Conservation (phyloP, 2,113 vertebrate species). For the Elanus axillaris region DNA sequence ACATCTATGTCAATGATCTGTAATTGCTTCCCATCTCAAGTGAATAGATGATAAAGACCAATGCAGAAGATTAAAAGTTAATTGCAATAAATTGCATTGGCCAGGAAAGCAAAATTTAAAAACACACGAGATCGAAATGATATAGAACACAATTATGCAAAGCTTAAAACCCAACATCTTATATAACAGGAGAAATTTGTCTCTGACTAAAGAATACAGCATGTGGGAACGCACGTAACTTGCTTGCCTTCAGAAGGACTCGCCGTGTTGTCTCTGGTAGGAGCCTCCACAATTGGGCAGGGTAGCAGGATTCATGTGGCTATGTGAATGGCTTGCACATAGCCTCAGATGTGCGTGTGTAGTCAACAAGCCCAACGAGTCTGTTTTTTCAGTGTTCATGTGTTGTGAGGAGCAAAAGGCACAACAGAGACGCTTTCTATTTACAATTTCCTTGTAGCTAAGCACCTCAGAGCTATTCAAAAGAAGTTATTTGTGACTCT, state of each 20-base stretch:
- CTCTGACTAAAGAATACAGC: neutral
- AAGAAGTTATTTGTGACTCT: neutral
- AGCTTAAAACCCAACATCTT: neutral
- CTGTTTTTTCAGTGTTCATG: neutral
- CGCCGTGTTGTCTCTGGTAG: neutral
- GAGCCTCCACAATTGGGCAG: neutral
- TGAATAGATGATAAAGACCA: neutral
- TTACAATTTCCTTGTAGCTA: neutral
- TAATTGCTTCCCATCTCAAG: neutral
- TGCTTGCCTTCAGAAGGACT: neutral
- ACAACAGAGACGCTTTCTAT: neutral
- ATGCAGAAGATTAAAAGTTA: neutral
- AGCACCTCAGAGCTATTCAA: neutral
- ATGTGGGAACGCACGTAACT: neutral
- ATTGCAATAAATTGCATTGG: neutral
- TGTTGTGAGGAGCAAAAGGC: neutral
- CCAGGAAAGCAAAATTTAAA: neutral
- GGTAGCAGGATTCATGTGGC: neutral
- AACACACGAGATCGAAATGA: neutral
- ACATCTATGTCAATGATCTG: neutral
- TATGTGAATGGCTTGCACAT: neutral
- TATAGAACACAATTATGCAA: neutral
- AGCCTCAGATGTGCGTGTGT: neutral
- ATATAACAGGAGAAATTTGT: neutral
- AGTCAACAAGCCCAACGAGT: neutral